Evolutionary conservation across 2,888 invertebrate species (phyloP).

Genomic region (Microplitis manilae): DNA sequence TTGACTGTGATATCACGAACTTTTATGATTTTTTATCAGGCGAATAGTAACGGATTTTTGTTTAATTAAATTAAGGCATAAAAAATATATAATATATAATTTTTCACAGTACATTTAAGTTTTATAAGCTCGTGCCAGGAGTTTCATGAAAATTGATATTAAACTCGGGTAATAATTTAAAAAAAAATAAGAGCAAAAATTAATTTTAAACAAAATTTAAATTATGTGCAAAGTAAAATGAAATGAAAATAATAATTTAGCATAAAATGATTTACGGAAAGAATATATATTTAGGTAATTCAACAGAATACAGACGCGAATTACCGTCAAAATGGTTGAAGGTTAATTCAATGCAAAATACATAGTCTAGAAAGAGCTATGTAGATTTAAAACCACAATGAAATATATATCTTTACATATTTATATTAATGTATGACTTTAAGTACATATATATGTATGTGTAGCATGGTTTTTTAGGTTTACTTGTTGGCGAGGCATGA

Average conservation of each 20-base stretch:
- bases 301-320: background rate
- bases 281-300: background rate
- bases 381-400: background rate
- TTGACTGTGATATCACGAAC: too few relatives aligned
- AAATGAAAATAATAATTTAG: background rate
- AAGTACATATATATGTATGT: slow-evolving; percentile 5
- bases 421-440: background rate
- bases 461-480: background rate
- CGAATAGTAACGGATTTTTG: too few relatives aligned
- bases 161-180: too few relatives aligned
- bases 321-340: slow-evolving; percentile 28
- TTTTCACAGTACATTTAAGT: too few relatives aligned
- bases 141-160: too few relatives aligned
- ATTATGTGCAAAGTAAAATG: background rate
- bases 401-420: slow-evolving; percentile 6
- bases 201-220: background rate
- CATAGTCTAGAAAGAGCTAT: slow-evolving; percentile 19
- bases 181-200: background rate
- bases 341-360: slow-evolving; percentile 48
- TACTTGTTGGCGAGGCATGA: slow-evolving; percentile 31
- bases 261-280: background rate
- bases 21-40: too few relatives aligned
- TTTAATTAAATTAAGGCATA: too few relatives aligned
- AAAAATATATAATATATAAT: too few relatives aligned
- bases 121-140: too few relatives aligned